phyloP scores from a whole-genome alignment of 2,113 vertebrate genomes.

The Nothoprocta perdicaria region DNA sequence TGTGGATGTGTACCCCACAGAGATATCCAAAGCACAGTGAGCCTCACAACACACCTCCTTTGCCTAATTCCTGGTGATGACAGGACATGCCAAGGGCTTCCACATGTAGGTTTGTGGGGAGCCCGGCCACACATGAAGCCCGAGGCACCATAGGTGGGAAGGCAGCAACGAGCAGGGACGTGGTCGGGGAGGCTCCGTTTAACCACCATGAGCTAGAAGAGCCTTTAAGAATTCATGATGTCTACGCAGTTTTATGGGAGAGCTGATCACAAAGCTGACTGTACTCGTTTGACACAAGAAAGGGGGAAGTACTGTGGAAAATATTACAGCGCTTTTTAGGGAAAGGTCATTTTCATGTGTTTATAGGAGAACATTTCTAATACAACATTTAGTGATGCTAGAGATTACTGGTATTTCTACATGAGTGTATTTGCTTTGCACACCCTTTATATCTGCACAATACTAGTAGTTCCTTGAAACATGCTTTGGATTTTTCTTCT shows the following conservation, averaged over 20 bases:
- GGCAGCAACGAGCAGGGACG: not conserved
- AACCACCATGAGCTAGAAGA: not conserved
- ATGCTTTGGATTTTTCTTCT: not conserved
- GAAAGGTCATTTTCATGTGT: not conserved
- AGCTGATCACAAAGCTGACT: not conserved
- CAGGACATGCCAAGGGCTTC: slow-evolving; percentile 18
- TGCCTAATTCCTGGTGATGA: not conserved
- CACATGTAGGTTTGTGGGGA: not conserved
- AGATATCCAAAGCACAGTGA: not conserved
- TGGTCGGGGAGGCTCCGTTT: not conserved
- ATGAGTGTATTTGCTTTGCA: not conserved
- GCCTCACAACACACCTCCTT: not conserved
- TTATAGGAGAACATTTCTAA: not conserved
- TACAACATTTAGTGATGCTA: not conserved
- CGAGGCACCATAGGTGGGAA: rapidly evolving
- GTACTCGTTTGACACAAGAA: not conserved
- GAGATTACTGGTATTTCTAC: not conserved
- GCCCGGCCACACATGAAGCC: not conserved
- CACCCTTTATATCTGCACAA: not conserved
- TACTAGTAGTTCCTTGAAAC: not conserved
- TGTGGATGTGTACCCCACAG: not conserved
- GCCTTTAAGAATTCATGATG: not conserved
- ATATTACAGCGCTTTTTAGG: not conserved
- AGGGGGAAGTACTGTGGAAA: not conserved
- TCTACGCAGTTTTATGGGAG: not conserved